Conservation (phyloP, 2,797 vertebrate genomes). For the Falco novaeseelandiae region DNA sequence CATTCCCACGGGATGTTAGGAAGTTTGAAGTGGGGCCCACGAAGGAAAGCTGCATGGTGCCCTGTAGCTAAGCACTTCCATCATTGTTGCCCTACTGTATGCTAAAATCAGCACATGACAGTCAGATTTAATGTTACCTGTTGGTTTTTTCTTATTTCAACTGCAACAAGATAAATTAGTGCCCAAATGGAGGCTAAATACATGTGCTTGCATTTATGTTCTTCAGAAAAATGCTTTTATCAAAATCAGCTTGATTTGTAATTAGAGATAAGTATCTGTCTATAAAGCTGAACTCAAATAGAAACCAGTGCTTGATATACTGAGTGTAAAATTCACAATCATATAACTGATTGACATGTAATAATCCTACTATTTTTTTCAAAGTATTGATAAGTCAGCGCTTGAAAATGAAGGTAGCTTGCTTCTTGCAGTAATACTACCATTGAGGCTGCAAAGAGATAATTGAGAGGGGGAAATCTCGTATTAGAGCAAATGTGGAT, state of each 20-base stretch:
- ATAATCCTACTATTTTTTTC: neutral
- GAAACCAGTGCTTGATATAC: neutral
- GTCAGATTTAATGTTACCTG: neutral
- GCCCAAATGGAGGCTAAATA: neutral
- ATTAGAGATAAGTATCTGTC: neutral
- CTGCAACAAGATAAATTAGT: neutral
- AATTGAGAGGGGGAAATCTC: neutral
- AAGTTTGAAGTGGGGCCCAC: neutral
- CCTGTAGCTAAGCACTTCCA: neutral
- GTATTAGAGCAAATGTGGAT: neutral
- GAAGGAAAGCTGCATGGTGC: neutral
- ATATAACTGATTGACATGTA: neutral
- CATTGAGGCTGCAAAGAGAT: neutral
- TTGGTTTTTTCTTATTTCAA: neutral
- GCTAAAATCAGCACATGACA: neutral
- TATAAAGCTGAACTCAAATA: neutral
- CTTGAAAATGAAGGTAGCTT: neutral
- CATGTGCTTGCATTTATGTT: neutral
- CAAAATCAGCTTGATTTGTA: slow-evolving; percentile 15
- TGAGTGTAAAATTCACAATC: neutral
- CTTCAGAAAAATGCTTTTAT: neutral
- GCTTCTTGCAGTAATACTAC: neutral
- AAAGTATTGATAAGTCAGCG: neutral
- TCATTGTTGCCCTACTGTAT: neutral
- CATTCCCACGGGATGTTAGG: neutral